Percentiles rank a stretch among this genome's conserved stretches.
These are phyloP conservation scores for Cataglyphis altisquamis DNA, from an alignment of 2,888 invertebrate species.

Conservation along the genomic window DNA sequence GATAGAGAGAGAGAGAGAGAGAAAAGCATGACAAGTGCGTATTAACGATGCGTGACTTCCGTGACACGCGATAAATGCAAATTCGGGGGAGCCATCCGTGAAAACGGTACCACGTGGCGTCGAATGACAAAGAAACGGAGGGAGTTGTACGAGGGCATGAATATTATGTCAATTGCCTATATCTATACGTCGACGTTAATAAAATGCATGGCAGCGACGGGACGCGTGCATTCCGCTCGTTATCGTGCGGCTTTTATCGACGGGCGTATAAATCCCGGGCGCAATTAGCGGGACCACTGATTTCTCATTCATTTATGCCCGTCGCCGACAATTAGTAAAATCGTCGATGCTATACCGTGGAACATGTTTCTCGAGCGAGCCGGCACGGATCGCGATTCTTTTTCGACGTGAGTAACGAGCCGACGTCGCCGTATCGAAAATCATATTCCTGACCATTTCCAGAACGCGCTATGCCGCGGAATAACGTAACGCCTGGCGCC, in stretches of 20 bases:
- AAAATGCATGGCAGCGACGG: constrained; percentile 53
- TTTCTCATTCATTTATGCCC: constrained; percentile 23
- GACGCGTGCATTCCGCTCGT: constrained; percentile 30
- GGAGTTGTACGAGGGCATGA: constrained; percentile 26
- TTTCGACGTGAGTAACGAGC: constrained; percentile 22
- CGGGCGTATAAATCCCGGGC: constrained; percentile 43
- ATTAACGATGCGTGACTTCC: constrained; percentile 76
- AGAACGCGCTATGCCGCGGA: background rate
- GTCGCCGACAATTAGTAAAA: constrained; percentile 23
- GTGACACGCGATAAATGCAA: constrained; percentile 78
- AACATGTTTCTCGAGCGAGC: background rate
- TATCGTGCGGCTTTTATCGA: constrained; percentile 41
- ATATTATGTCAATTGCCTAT: constrained; percentile 28
- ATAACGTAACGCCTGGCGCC: constrained; percentile 44
- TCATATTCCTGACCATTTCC: background rate
- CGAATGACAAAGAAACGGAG: constrained; percentile 59
- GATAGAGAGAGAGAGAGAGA: constrained; percentile 2
- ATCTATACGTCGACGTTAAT: constrained; percentile 47
- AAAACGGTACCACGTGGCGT: constrained; percentile 79
- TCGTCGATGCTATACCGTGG: background rate
- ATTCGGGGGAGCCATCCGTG: constrained; percentile 76
- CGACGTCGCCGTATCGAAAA: background rate
- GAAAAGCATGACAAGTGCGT: constrained; percentile 67
- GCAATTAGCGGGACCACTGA: constrained; percentile 31
- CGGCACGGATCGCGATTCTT: constrained; percentile 8